Evolutionary conservation across 2,113 vertebrate species (phyloP).

Genomic region (Antechinus stuartii): DNA sequence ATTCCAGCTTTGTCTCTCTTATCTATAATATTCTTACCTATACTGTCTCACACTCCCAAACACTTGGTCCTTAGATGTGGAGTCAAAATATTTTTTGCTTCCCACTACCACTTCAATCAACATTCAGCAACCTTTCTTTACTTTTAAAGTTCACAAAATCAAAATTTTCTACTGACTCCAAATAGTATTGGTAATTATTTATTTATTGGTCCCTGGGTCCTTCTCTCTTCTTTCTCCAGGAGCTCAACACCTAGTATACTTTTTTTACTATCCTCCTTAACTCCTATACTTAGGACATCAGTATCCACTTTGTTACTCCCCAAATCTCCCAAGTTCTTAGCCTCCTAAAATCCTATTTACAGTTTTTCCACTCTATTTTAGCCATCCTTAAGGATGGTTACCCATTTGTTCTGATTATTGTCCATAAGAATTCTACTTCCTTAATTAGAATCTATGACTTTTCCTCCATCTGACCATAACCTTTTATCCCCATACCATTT

Average conservation of each 20-base stretch:
- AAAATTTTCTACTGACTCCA: not conserved
- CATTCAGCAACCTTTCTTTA: not conserved
- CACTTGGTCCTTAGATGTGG: not conserved
- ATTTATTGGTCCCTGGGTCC: not conserved
- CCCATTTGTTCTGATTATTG: not conserved
- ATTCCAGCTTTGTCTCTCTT: not conserved
- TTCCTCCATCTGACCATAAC: not conserved
- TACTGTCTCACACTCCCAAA: not conserved
- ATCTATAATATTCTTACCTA: too few relatives aligned
- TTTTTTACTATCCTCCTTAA: not conserved
- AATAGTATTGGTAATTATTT: not conserved
- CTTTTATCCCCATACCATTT: not conserved
- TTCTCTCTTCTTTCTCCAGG: not conserved
- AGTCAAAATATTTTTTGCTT: not conserved
- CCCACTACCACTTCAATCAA: not conserved
- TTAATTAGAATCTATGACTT: not conserved
- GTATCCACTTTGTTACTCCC: not conserved
- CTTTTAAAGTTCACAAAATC: not conserved
- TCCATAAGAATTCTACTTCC: not conserved
- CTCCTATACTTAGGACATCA: not conserved
- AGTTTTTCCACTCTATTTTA: not conserved
- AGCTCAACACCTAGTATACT: not conserved
- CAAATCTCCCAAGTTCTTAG: too few relatives aligned
- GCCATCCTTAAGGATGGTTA: not conserved
- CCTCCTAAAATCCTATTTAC: not conserved